Percentiles rank a stretch among this genome's conserved stretches.
These are phyloP conservation scores for Epirrita christyi DNA, from an alignment of 2,888 invertebrate genomes.

Conservation along the genomic window DNA sequence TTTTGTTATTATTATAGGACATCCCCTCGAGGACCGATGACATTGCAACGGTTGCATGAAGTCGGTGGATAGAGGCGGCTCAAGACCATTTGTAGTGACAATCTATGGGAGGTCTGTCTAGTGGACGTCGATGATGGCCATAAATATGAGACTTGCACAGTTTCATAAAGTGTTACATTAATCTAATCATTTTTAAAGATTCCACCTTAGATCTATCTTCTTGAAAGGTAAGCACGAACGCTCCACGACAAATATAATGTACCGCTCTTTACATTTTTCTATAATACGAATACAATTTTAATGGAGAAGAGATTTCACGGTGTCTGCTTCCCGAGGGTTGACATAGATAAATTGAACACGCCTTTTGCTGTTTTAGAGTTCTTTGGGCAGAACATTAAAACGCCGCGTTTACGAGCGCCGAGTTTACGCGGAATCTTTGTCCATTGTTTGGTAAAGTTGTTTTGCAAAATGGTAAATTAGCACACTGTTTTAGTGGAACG, in stretches of 20 bases:
- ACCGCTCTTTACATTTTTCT: conserved; percentile 31
- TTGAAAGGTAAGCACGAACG: not conserved
- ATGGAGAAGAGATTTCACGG: conserved; percentile 70
- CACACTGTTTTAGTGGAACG: not conserved
- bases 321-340: conserved; percentile 64
- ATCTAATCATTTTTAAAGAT: no score
- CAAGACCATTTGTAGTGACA: no score
- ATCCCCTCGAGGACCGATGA: no score
- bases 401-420: conserved; percentile 32
- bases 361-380: conserved; percentile 58
- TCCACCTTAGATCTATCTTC: no score
- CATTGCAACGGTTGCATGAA: no score
- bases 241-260: not conserved
- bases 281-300: conserved; percentile 57
- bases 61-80: no score
- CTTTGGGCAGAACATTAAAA: conserved; percentile 48
- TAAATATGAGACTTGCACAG: no score
- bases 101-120: no score
- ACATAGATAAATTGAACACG: conserved; percentile 69
- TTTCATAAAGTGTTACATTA: no score
- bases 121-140: no score
- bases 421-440: conserved; percentile 33
- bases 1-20: no score
- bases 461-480: conserved; percentile 11
- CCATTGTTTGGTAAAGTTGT: conserved; percentile 31